Conservation (phyloP, 2,888 invertebrate genomes). For the Drosophila ustulata region DNA sequence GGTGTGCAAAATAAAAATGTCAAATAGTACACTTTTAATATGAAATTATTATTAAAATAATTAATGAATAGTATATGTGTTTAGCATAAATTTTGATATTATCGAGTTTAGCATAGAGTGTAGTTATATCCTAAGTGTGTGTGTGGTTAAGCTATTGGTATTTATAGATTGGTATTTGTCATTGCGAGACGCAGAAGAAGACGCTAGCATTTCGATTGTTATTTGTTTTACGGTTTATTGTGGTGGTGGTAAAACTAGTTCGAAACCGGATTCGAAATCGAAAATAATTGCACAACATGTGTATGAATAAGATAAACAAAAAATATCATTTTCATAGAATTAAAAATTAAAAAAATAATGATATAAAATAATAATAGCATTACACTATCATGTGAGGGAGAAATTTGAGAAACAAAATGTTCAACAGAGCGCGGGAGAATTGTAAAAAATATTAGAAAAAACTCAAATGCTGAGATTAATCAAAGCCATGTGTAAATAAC, state of each 20-base stretch:
- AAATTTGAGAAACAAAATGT: constrained; percentile 40
- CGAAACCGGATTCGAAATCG: constrained; percentile 44
- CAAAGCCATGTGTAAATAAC: constrained; percentile 51
- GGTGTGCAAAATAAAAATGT: constrained; percentile 57
- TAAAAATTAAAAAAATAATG: constrained; percentile 43
- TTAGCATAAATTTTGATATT: constrained; percentile 15
- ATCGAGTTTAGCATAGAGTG: constrained; percentile 9
- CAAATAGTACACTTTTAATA: constrained; percentile 25
- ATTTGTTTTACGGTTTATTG: constrained; percentile 5
- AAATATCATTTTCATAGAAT: constrained; percentile 2
- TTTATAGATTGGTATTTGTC: constrained; percentile 25
- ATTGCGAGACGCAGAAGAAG: constrained; percentile 19
- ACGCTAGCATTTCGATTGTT: constrained; percentile 10
- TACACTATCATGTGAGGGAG: not conserved
- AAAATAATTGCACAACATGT: constrained; percentile 82
- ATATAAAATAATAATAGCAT: constrained; percentile 7
- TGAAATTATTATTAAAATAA: constrained; percentile 7
- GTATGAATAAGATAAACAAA: constrained; percentile 28
- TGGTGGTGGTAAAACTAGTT: constrained; percentile 39
- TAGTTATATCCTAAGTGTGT: constrained; percentile 2
- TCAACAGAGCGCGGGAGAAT: constrained; percentile 34
- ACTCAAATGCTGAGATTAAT: constrained; percentile 50
- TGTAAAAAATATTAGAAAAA: constrained; percentile 3
- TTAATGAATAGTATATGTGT: constrained; percentile 13
- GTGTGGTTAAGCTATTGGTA: constrained; percentile 29